Evolutionary conservation across 2,888 invertebrate genomes (phyloP).

Genomic region (Lagria hirta): DNA sequence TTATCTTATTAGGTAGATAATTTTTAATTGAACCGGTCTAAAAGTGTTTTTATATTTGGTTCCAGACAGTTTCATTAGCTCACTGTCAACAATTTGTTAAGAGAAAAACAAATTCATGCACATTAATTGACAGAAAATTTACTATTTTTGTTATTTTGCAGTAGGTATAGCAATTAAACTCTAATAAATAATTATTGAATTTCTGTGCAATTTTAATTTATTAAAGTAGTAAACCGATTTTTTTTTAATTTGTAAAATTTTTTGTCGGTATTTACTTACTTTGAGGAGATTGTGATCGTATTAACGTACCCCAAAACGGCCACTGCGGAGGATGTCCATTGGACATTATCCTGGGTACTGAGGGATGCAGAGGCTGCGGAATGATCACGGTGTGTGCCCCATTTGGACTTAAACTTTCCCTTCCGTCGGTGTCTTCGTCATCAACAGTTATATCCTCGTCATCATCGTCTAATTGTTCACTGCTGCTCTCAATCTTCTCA

Average conservation of each 20-base stretch:
- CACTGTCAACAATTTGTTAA: too few relatives aligned
- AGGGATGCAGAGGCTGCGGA: slow-evolving; percentile 66
- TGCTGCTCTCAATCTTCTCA: slow-evolving; percentile 36
- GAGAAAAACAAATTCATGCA: too few relatives aligned
- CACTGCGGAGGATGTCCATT: slow-evolving; percentile 60
- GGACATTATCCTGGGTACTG: slow-evolving; percentile 59
- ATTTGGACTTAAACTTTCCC: slow-evolving; percentile 55
- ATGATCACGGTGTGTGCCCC: slow-evolving; percentile 64
- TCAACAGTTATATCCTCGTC: slow-evolving; percentile 51
- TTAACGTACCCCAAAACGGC: slow-evolving; percentile 69
- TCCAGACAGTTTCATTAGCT: too few relatives aligned
- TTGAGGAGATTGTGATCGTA: slow-evolving; percentile 62
- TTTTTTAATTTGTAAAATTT: background rate
- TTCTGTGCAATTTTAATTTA: too few relatives aligned
- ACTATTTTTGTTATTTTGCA: too few relatives aligned
- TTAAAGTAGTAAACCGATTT: too few relatives aligned
- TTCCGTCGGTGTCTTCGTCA: slow-evolving; percentile 45
- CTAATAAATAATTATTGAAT: too few relatives aligned
- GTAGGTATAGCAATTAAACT: too few relatives aligned
- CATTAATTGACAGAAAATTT: too few relatives aligned
- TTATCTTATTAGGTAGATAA: too few relatives aligned
- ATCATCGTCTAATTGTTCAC: slow-evolving; percentile 54
- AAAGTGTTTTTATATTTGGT: too few relatives aligned
- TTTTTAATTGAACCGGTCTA: too few relatives aligned
- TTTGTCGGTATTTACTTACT: slow-evolving; percentile 57